These are phyloP conservation scores for Aleiodes testaceus DNA, from an alignment of 2,888 invertebrate species.

Conservation along the genomic window DNA sequence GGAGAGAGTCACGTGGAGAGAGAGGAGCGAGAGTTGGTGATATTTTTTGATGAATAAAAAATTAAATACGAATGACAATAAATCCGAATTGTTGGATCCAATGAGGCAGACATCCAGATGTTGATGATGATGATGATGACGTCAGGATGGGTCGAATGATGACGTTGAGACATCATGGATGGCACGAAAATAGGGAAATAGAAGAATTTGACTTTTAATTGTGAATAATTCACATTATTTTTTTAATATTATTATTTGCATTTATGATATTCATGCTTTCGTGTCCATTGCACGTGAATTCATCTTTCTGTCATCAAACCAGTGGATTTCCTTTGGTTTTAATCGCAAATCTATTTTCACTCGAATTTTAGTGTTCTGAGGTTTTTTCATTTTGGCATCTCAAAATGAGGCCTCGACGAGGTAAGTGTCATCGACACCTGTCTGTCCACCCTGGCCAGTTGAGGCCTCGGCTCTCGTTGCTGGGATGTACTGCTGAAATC, in stretches of 20 bases:
- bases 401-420: conserved; percentile 90
- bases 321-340: conserved; percentile 30
- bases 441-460: conserved; percentile 77
- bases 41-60: conserved; percentile 17
- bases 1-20: conserved; percentile 25
- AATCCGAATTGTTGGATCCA: conserved; percentile 6
- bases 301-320: background rate
- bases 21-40: conserved; percentile 38
- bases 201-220: conserved; percentile 68
- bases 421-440: conserved; percentile 87
- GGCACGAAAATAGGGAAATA: conserved; percentile 72
- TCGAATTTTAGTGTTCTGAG: conserved; percentile 33
- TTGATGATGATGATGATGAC: conserved; percentile 46
- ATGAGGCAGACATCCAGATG: conserved; percentile 40
- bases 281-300: conserved; percentile 21
- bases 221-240: conserved; percentile 52
- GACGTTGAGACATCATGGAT: conserved; percentile 51
- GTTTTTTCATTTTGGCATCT: conserved; percentile 55
- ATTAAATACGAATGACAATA: background rate
- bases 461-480: conserved; percentile 86
- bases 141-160: conserved; percentile 49
- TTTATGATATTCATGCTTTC: conserved; percentile 32
- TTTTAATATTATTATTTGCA: conserved; percentile 43
- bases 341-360: too few relatives aligned
- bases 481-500: conserved; percentile 86